Percentiles rank a stretch among this genome's conserved stretches.
These are phyloP conservation scores for Rhipidura dahli DNA, from an alignment of 2,113 vertebrate genomes.

Conservation along the genomic window DNA sequence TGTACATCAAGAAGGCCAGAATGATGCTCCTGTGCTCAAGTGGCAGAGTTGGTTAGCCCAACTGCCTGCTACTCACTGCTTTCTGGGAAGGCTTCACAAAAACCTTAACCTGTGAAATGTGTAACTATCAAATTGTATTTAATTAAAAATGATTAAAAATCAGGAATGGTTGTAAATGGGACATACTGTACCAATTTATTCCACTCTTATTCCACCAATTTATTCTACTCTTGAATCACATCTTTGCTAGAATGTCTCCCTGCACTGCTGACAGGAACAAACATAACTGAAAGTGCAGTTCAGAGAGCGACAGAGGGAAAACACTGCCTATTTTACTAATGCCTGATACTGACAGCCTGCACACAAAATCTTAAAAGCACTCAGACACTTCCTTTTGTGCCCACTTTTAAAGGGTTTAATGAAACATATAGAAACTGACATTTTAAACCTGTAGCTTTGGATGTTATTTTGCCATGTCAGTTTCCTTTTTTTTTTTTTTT, in stretches of 20 bases:
- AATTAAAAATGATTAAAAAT: neutral
- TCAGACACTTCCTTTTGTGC: conserved; percentile 22
- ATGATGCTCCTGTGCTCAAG: neutral
- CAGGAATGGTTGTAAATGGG: neutral
- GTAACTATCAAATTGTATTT: neutral
- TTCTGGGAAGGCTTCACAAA: neutral
- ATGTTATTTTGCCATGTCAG: conserved; percentile 2
- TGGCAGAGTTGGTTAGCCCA: neutral
- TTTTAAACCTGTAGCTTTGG: conserved; percentile 35
- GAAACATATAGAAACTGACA: conserved; percentile 51
- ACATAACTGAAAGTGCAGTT: conserved; percentile 37
- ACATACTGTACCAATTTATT: neutral
- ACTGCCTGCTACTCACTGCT: neutral
- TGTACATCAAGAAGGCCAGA: neutral
- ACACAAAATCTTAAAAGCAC: conserved; percentile 64
- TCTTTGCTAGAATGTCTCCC: neutral
- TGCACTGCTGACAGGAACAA: neutral
- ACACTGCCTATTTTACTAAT: conserved; percentile 63
- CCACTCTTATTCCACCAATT: too few species aligned
- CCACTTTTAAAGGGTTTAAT: conserved; percentile 57
- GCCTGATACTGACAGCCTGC: conserved; percentile 60
- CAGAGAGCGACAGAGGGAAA: conserved; percentile 64
- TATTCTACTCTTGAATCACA: neutral
- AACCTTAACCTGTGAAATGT: neutral
- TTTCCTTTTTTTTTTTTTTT: neutral